Evolutionary conservation across 1,140 invertebrate species (phyloP), one percentile per base, ranked within the genome.

Genomic region (Bombus affinis): DNA sequence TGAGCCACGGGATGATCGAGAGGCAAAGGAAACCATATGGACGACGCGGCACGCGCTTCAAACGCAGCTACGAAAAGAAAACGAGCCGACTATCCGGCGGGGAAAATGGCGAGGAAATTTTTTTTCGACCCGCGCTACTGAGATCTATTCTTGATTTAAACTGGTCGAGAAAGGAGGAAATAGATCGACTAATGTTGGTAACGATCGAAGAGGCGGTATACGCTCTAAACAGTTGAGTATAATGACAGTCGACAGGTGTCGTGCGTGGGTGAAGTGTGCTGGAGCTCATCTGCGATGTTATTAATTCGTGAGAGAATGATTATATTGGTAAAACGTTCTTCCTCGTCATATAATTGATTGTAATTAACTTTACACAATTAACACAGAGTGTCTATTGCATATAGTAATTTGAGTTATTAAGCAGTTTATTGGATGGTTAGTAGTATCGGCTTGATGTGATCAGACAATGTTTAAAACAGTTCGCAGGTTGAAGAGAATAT

Each of bases 21-120:
- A 73, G 42, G 81, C 76, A 80, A 91, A 89, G 83, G 81, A 90
- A 87, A 86, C 90, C 93, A 93, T 92, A 92, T 93, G 93, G 92
- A 76, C 85, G 88, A 88, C 84, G 84, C 83, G 86, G 85, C 85
- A 90, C 83, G 89, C 78, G 83, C 81, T 92, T 88, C 80, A 88
- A 86, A 86, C 59, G 84, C 77, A 78, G 76, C 81, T 86, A 70
- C 59, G 65, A 57, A 62, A 42, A 84, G 83, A 75, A 83, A 86
- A 81, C 68, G 71, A 53, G 57, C 8, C 35, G 66, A 42, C 71
- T 28, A 57, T 18, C n/a, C 70, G 9, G 5, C 1, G 25, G 6
- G 35, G 32, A 65, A 80, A 80, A 72, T 53, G 53, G 78, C 77
- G 35, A 53, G 25, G 70, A 72, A 85, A 25, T 59, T 28, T 59